phyloP scores from a whole-genome alignment of 2,113 vertebrate genomes.

The Microtus oregoni region DNA sequence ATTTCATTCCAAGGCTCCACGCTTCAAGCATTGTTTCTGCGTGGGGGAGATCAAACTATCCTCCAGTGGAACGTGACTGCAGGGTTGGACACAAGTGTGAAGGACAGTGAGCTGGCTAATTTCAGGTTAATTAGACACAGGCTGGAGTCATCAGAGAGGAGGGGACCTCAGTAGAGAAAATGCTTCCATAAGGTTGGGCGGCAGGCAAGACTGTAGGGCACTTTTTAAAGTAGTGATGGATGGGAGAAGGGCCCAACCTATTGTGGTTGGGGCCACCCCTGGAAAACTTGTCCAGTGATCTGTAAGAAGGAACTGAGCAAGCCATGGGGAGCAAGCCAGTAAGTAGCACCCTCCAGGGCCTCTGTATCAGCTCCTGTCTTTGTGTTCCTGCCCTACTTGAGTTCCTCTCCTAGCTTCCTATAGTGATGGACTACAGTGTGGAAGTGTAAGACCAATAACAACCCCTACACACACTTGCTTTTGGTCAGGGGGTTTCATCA shows the following conservation, averaged over 20 bases:
- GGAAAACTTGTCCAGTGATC: background rate
- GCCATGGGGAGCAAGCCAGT: background rate
- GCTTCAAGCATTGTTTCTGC: background rate
- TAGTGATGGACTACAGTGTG: background rate
- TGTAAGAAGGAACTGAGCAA: background rate
- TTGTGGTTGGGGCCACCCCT: background rate
- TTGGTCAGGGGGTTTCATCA: background rate
- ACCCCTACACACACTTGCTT: no score
- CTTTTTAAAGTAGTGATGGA: background rate
- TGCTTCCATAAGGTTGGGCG: background rate
- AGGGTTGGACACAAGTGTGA: background rate
- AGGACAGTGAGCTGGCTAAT: background rate
- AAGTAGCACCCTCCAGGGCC: background rate
- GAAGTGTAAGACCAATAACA: background rate
- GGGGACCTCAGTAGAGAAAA: background rate
- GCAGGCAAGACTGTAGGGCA: background rate
- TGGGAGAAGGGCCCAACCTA: background rate
- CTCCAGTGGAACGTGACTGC: background rate
- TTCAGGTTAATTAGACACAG: background rate
- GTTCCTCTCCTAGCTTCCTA: background rate
- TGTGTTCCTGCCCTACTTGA: background rate
- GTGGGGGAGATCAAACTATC: background rate
- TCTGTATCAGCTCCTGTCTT: background rate
- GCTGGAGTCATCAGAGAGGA: background rate
- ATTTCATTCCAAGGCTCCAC: constrained; percentile 36